These are phyloP conservation scores for Phenganax subtilis DNA, from an alignment of 92 coral and sea anemone genomes.

Conservation along the genomic window DNA sequence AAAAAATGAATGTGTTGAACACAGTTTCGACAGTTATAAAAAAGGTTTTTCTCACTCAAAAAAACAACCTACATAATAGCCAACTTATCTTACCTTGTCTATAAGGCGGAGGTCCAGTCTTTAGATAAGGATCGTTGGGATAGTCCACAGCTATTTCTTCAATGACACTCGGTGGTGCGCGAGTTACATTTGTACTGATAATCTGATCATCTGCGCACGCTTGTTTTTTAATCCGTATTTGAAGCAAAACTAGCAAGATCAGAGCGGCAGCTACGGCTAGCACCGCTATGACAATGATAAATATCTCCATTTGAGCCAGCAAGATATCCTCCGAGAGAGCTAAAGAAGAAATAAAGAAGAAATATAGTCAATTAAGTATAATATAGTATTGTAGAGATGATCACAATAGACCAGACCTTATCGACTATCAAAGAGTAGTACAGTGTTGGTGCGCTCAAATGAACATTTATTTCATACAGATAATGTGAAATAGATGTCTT, in stretches of 20 bases:
- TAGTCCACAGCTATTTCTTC: slow-evolving; percentile 23
- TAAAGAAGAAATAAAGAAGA: background rate
- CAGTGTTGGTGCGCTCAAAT: too few species aligned
- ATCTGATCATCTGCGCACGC: background rate
- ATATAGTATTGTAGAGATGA: background rate
- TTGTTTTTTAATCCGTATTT: slow-evolving; percentile 28
- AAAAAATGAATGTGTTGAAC: background rate
- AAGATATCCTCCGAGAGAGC: slow-evolving; percentile 1
- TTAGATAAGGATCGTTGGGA: slow-evolving; percentile 14
- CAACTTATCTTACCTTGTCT: slow-evolving; percentile 19
- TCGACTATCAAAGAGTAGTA: too few species aligned
- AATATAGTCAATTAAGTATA: background rate
- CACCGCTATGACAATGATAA: slow-evolving; percentile 22
- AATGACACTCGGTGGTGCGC: background rate
- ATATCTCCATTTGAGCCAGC: slow-evolving; percentile 29
- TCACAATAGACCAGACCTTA: background rate
- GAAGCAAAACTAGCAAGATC: slow-evolving; percentile 16
- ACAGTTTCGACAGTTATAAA: too few species aligned
- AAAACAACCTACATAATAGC: too few species aligned
- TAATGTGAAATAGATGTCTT: too few species aligned
- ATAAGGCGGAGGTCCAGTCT: slow-evolving; percentile 34
- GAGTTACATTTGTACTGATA: background rate
- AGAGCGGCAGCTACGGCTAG: slow-evolving; percentile 35
- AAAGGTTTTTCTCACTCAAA: too few species aligned
- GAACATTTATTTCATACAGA: too few species aligned